Evolutionary conservation across 2,888 invertebrate genomes (phyloP).

Genomic region (Leptinotarsa tumamoca): DNA sequence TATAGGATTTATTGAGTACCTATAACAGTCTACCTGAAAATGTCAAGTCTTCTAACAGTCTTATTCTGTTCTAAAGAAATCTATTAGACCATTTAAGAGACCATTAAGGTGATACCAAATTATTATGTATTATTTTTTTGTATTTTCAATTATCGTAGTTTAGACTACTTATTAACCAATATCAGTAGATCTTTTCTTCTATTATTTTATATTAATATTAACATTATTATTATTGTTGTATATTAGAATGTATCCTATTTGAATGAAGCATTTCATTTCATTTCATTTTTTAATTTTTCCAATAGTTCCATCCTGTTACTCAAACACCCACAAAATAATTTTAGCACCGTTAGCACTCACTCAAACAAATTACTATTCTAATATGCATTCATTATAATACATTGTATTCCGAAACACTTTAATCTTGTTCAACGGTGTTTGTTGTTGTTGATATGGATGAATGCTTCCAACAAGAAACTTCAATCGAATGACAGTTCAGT

Average conservation of each 20-base stretch:
- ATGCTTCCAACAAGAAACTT: conserved; percentile 20
- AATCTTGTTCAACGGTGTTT: not conserved
- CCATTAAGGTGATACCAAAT: too few species aligned
- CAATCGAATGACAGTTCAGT: conserved; percentile 6
- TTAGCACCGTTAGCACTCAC: not conserved
- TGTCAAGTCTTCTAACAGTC: too few species aligned
- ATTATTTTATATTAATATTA: too few species aligned
- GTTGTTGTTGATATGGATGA: conserved; percentile 20
- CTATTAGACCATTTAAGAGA: too few species aligned
- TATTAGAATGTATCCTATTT: too few species aligned
- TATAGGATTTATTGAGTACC: not conserved
- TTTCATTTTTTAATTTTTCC: not conserved
- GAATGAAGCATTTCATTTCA: too few species aligned
- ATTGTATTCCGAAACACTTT: not conserved
- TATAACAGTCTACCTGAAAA: not conserved
- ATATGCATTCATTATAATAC: not conserved
- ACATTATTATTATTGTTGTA: too few species aligned
- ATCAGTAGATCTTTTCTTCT: too few species aligned
- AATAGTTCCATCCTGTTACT: not conserved
- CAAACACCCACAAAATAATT: not conserved
- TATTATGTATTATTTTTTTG: too few species aligned
- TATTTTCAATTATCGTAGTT: too few species aligned
- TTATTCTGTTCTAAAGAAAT: too few species aligned
- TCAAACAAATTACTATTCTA: conserved; percentile 1
- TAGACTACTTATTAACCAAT: too few species aligned